phyloP scores from a whole-genome alignment of 1,140 invertebrate genomes.

The Batillaria attramentaria region DNA sequence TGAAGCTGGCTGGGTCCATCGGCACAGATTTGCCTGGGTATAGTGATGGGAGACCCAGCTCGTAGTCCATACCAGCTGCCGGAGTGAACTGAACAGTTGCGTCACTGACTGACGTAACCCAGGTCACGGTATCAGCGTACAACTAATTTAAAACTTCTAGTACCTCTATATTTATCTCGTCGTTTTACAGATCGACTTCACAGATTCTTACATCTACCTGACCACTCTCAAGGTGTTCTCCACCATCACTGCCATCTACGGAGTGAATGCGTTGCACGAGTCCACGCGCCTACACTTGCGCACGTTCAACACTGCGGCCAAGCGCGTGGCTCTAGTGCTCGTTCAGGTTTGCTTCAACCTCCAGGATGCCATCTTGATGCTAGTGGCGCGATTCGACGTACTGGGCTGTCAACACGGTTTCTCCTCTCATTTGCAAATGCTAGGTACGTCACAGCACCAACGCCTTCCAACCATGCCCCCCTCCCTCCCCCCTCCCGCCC shows the following conservation, averaged over 20 bases:
- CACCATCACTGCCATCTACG: constrained; percentile 40
- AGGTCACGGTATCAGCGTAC: too few species aligned
- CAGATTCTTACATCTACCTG: constrained; percentile 27
- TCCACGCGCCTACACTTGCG: constrained; percentile 22
- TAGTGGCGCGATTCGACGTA: constrained; percentile 35
- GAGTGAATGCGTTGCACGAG: constrained; percentile 32
- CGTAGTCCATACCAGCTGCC: too few species aligned
- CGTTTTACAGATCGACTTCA: constrained; percentile 31
- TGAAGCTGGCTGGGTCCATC: too few species aligned
- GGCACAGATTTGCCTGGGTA: too few species aligned
- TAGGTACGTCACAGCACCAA: constrained; percentile 29
- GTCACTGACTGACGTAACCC: too few species aligned
- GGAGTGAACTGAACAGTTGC: too few species aligned
- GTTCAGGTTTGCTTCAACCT: constrained; percentile 39
- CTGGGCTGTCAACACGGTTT: constrained; percentile 28
- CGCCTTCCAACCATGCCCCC: too few species aligned
- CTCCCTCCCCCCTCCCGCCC: too few species aligned
- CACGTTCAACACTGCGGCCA: constrained; percentile 24
- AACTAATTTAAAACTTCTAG: too few species aligned
- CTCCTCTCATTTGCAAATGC: constrained; percentile 34
- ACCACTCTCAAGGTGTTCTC: constrained; percentile 28
- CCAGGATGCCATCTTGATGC: constrained; percentile 32
- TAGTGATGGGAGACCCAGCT: too few species aligned
- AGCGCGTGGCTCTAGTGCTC: constrained; percentile 38
- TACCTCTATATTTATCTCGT: too few species aligned